Base-by-base conservation (phyloP, 2,888 invertebrate genomes). In the Keiferia lycopersicella region DNA sequence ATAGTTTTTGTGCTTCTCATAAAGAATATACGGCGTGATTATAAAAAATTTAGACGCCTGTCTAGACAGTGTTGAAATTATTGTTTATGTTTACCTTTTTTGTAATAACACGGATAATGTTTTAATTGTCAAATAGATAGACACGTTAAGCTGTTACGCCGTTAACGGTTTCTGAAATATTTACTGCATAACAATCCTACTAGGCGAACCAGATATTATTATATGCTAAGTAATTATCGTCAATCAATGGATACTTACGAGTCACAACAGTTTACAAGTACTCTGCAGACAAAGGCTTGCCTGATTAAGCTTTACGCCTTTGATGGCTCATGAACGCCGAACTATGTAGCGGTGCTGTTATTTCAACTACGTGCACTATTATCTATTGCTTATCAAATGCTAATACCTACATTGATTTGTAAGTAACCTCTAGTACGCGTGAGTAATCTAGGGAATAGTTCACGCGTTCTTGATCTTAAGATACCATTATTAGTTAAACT, bases 271-370 rank as follows among this genome's bases (percentile, higher is more conserved):
- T 53, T 53, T 53, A 22, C 22, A 14, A 53, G 14, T 14, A 22
- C 20, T 53, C 22, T 14, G 57, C 50, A 50, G 61, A 64, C 61
- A 61, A 34, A 56, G 53, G 64, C 48, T 61, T 50, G 64, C 57
- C 64, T 57, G 56, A 64, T 61, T 45, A 65, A 18, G n/a, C 61
- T 62, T 65, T 53, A 64, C 59, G 22, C 59, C 39, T 64, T 63
- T 58, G 48, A 58, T 59, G 39, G 38, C 38, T 51, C 30, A n/a
- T 16, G 51, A 30, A 12, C 20, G 57, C 58, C 57, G 56, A 45
- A 48, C 22, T 45, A 48, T 63, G 61, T 18, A 53, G 22, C 51
- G 51, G 51, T 53, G 14, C 51, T 22, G 51, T 53, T 26, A 53
- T 22, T 53, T 11, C 12, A 53, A 22, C 51, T 53, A 53, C 22